Conservation (phyloP, 64 coral and sea anemone genomes). For the Stylophora pistillata region DNA sequence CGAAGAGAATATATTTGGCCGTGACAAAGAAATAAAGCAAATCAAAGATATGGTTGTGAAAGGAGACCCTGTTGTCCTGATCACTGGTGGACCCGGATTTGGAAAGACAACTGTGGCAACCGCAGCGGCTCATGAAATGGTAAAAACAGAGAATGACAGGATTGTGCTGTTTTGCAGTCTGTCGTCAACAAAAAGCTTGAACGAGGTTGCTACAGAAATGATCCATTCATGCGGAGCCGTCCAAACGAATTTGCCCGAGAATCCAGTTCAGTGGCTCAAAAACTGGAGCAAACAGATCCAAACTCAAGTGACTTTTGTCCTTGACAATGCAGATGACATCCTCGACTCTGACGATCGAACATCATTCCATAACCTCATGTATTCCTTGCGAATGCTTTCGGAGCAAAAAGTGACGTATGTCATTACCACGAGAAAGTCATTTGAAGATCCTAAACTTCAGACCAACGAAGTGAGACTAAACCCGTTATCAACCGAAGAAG, state of each 20-base stretch:
- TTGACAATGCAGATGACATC: slow-evolving; percentile 44
- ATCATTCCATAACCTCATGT: slow-evolving; percentile 11
- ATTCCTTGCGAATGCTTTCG: slow-evolving; percentile 26
- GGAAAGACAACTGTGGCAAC: slow-evolving; percentile 55
- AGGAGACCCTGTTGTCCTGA: neutral
- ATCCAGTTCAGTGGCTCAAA: slow-evolving; percentile 10
- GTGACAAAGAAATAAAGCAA: slow-evolving; percentile 3
- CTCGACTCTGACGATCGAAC: neutral
- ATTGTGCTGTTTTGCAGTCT: slow-evolving; percentile 26
- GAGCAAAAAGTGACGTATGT: slow-evolving; percentile 12
- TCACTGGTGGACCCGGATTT: slow-evolving; percentile 63
- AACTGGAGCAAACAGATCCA: slow-evolving; percentile 19
- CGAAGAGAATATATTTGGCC: slow-evolving; percentile 22
- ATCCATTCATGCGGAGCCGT: slow-evolving; percentile 16
- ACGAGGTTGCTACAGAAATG: slow-evolving; percentile 31
- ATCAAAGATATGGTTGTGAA: neutral
- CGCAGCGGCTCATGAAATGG: slow-evolving; percentile 39
- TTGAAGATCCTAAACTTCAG: neutral
- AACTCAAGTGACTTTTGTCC: neutral
- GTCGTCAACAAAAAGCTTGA: neutral
- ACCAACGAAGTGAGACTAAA: neutral
- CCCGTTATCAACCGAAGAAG: neutral
- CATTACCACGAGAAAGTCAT: slow-evolving; percentile 37
- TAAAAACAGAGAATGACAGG: neutral
- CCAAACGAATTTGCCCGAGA: slow-evolving; percentile 3